Conservation (phyloP, 1,140 invertebrate species). For the Drosophila nannoptera region DNA sequence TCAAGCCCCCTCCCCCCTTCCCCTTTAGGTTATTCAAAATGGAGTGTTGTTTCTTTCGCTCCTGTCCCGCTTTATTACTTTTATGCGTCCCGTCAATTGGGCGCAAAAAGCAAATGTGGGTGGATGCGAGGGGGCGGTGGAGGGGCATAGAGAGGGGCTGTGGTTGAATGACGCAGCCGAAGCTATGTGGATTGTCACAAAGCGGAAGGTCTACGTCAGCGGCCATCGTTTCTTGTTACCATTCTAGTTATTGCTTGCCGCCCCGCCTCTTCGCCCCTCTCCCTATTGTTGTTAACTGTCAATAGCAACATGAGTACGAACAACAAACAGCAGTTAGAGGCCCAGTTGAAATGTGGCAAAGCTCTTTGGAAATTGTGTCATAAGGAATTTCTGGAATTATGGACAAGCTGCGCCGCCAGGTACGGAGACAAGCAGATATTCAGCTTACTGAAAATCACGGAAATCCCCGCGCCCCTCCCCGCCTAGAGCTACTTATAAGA, state of each 20-base stretch:
- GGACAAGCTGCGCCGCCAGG: no score
- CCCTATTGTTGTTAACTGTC: slow-evolving; percentile 41
- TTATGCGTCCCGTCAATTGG: not conserved
- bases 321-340: slow-evolving; percentile 17
- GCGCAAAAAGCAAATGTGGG: slow-evolving; percentile 1
- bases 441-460: no score
- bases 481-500: no score
- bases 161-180: not conserved
- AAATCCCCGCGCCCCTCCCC: no score
- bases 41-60: slow-evolving; percentile 29
- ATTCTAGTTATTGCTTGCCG: not conserved
- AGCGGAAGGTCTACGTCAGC: not conserved
- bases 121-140: not conserved
- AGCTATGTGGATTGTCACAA: slow-evolving; percentile 8
- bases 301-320: slow-evolving; percentile 47
- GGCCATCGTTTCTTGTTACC: slow-evolving; percentile 2
- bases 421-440: no score
- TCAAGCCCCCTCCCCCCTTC: not conserved
- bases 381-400: no score
- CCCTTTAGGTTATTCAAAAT: slow-evolving; percentile 2
- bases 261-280: not conserved
- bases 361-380: not conserved
- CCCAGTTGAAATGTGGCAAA: slow-evolving; percentile 34
- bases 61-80: slow-evolving; percentile 4
- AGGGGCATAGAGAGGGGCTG: no score